Conservation (phyloP, 2,113 vertebrate species). For the Mormyrus lacerda region DNA sequence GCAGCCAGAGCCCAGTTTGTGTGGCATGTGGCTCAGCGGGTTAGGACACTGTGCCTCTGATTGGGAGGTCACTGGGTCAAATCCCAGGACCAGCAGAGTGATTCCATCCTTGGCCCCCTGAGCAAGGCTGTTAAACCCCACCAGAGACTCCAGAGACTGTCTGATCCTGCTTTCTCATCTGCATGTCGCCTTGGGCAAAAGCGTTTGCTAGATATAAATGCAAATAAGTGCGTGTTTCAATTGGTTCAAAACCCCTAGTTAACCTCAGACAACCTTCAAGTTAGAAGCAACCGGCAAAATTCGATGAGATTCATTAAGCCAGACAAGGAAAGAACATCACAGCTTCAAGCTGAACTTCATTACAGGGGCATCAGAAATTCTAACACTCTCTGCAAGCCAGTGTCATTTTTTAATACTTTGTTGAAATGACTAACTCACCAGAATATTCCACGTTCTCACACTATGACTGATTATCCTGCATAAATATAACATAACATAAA, state of each 20-base stretch:
- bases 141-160: neutral
- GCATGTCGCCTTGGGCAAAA: neutral
- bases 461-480: neutral
- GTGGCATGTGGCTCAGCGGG: neutral
- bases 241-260: neutral
- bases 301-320: neutral
- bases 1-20: too few species aligned
- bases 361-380: neutral
- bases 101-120: neutral
- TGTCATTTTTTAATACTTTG: neutral
- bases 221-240: neutral
- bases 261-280: neutral
- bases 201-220: neutral
- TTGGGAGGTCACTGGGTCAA: neutral
- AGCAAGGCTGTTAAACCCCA: neutral
- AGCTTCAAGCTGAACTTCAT: neutral
- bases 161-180: neutral
- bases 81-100: neutral
- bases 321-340: neutral
- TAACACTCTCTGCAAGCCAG: neutral
- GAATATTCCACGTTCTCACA: neutral
- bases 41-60: neutral
- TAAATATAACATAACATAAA: neutral
- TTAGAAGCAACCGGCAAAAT: neutral
- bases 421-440: neutral